These are phyloP conservation scores for Rhodeus uyekii DNA, from an alignment of 2,797 vertebrate genomes.

Conservation along the genomic window DNA sequence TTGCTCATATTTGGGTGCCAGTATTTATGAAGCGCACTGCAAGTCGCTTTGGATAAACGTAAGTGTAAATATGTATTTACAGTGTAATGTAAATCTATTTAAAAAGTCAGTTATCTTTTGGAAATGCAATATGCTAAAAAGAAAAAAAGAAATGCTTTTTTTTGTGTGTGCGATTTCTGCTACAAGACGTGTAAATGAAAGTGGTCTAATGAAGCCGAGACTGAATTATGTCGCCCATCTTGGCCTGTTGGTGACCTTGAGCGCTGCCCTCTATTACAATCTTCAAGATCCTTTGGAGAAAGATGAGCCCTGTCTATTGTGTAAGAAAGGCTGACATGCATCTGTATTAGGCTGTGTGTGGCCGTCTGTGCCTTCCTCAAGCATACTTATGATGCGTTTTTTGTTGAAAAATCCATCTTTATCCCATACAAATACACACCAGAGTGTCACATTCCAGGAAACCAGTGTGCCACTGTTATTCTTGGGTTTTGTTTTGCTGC, in stretches of 20 bases:
- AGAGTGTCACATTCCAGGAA: conserved; percentile 12
- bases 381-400: not conserved
- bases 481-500: conserved; percentile 29
- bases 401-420: conserved; percentile 17
- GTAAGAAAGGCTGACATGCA: not conserved
- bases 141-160: conserved; percentile 5
- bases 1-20: not conserved
- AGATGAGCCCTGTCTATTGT: conserved; percentile 13
- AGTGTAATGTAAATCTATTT: not conserved
- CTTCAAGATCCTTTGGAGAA: not conserved
- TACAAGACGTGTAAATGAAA: not conserved
- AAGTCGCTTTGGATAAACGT: not conserved
- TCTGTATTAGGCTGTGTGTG: conserved; percentile 11
- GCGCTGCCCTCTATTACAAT: not conserved
- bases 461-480: conserved; percentile 14
- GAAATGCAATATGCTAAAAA: not conserved
- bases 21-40: not conserved
- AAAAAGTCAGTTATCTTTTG: not conserved
- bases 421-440: conserved; percentile 30
- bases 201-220: not conserved
- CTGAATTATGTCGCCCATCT: not conserved
- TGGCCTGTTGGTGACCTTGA: conserved; percentile 9
- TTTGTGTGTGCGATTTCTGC: not conserved
- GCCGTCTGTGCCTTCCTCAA: not conserved
- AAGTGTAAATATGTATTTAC: conserved; percentile 1